Conservation (phyloP, 1,140 invertebrate genomes). For the Ceratina calcarata region DNA sequence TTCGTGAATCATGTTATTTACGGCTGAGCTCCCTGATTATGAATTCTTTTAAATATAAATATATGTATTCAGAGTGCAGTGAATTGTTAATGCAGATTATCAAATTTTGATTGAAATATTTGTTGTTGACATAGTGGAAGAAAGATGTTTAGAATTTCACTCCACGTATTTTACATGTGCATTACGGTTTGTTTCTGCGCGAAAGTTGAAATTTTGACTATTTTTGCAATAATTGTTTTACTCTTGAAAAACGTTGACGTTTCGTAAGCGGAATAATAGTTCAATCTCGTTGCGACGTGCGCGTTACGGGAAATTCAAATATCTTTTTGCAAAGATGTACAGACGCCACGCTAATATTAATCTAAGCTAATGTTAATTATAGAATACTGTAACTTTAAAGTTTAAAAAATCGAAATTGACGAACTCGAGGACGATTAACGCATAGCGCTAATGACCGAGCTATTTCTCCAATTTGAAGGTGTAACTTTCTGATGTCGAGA, state of each 20-base stretch:
- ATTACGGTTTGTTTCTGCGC: conserved; percentile 35
- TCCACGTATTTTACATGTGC: conserved; percentile 24
- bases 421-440: not conserved
- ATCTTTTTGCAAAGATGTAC: conserved; percentile 27
- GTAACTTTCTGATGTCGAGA: not conserved
- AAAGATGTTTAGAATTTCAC: conserved; percentile 27
- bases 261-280: not conserved
- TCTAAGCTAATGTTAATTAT: conserved; percentile 13
- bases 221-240: not conserved
- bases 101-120: conserved; percentile 44
- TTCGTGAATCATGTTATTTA: not conserved
- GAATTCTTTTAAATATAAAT: conserved; percentile 18
- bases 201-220: not conserved
- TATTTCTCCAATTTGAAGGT: not conserved
- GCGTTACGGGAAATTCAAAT: not conserved
- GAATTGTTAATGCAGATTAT: conserved; percentile 46
- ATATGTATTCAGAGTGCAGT: conserved; percentile 39
- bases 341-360: conserved; percentile 19
- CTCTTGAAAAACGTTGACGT: not conserved
- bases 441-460: not conserved
- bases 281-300: not conserved
- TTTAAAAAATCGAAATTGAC: not conserved
- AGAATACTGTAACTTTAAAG: conserved; percentile 20
- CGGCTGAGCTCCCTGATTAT: conserved; percentile 37
- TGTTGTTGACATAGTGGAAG: conserved; percentile 22